Percentiles rank a stretch among this genome's conserved stretches.
phyloP scores from a whole-genome alignment of 1,140 invertebrate species.

The Cephus cinctus region DNA sequence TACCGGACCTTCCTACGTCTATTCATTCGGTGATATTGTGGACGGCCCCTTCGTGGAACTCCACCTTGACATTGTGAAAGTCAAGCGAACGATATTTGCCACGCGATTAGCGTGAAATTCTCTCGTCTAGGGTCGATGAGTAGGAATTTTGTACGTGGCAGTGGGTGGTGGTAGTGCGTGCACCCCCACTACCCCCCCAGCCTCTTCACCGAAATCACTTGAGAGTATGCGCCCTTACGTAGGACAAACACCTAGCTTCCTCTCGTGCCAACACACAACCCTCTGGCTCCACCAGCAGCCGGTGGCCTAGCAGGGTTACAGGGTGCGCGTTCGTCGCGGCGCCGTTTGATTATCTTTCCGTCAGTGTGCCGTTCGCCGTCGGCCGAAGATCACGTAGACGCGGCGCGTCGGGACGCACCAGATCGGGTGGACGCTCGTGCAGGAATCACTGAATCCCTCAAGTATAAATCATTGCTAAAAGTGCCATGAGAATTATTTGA shows the following conservation, averaged over 20 bases:
- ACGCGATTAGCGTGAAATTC: too few relatives aligned
- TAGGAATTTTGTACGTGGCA: too few relatives aligned
- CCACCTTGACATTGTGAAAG: too few relatives aligned
- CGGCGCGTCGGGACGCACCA: conserved; percentile 1
- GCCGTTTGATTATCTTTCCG: conserved; percentile 40
- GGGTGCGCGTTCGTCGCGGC: conserved; percentile 39
- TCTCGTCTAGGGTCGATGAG: too few relatives aligned
- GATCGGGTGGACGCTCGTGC: background rate
- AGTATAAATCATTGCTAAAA: too few relatives aligned
- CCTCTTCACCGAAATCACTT: conserved; percentile 3
- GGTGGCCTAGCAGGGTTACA: conserved; percentile 31
- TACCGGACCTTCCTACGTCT: too few relatives aligned
- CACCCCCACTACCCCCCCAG: too few relatives aligned
- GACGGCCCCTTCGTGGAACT: too few relatives aligned
- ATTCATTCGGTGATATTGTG: too few relatives aligned
- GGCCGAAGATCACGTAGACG: conserved; percentile 47
- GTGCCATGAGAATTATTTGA: too few relatives aligned
- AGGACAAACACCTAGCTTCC: background rate
- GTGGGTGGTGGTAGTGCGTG: too few relatives aligned
- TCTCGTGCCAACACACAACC: conserved; percentile 5
- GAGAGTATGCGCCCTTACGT: background rate
- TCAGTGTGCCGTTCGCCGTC: conserved; percentile 53
- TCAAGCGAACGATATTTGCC: too few relatives aligned
- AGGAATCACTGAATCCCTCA: background rate
- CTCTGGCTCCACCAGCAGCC: conserved; percentile 16